Evolutionary conservation across 1,140 invertebrate genomes (phyloP), one percentile per base, ranked within the genome.

Genomic region (Cydia amplana): DNA sequence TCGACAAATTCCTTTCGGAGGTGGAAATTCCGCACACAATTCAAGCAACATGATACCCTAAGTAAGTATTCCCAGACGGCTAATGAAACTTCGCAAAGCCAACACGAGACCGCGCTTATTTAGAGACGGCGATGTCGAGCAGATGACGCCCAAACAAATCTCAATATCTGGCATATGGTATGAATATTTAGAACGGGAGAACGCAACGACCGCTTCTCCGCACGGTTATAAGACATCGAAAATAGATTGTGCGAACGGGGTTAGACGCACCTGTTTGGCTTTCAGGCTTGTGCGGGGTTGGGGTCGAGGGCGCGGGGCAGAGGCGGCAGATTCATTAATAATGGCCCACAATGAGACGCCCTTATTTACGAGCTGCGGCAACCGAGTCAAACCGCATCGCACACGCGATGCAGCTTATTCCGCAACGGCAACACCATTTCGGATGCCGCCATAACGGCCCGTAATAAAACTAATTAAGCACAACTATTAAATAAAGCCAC

Each of bases 181-280:
- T 91, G 91, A 93, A 93, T 89, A 90, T 91, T 91, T 89, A 89
- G 89, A 92, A 83, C 85, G 83, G 79, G 85, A 87, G 85, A 87
- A 86, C 86, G 83, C 82, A 86, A 84, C 83, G 81, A 86, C 80
- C 82, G 88, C 84, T 87, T 84, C 87, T 85, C 83, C 83, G 84
- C 85, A 87, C 87, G 85, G 86, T 85, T 91, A 90, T 90, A 90
- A 91, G 88, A 91, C 87, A 92, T 91, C 90, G 85, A 91, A 91
- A 93, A 93, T 93, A 93, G 91, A 92, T 91, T 91, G 84, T 91
- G 89, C 91, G 88, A 93, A 93, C 85, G 89, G 89, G 91, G 91
- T 91, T 93, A 93, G 85, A 88, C 91, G 87, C 91, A 93, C 91
- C 91, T 93, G 91, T 92, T 91, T 91, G 86, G 88, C 89, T 91